phyloP scores from a whole-genome alignment of 2,113 vertebrate genomes.

The Burhinus oedicnemus region DNA sequence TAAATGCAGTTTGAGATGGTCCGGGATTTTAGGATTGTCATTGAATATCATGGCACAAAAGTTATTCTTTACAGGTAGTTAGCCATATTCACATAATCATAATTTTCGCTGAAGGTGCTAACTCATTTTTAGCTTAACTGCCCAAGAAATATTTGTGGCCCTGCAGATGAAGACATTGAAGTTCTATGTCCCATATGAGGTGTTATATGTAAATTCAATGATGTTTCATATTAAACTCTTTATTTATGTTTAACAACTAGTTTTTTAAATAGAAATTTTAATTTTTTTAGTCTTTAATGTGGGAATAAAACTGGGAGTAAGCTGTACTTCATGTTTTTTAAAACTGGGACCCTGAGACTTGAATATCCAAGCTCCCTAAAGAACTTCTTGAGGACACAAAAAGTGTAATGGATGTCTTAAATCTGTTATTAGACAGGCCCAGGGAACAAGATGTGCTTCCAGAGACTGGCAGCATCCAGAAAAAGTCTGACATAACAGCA shows the following conservation, averaged over 20 bases:
- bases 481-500: not conserved
- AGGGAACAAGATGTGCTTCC: not conserved
- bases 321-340: not conserved
- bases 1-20: not conserved
- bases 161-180: not conserved
- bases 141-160: not conserved
- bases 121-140: not conserved
- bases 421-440: not conserved
- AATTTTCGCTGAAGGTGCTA: not conserved
- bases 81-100: not conserved
- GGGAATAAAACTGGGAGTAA: not conserved
- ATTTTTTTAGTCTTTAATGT: not conserved
- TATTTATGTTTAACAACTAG: not conserved
- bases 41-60: not conserved
- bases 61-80: not conserved
- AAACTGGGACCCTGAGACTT: not conserved
- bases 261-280: not conserved
- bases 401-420: not conserved
- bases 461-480: not conserved
- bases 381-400: not conserved
- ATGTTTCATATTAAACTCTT: not conserved
- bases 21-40: not conserved
- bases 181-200: not conserved
- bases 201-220: rapidly evolving
- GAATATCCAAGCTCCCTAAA: not conserved